phyloP scores from a whole-genome alignment of 2,797 vertebrate genomes.

The Meriones psammophilus region DNA sequence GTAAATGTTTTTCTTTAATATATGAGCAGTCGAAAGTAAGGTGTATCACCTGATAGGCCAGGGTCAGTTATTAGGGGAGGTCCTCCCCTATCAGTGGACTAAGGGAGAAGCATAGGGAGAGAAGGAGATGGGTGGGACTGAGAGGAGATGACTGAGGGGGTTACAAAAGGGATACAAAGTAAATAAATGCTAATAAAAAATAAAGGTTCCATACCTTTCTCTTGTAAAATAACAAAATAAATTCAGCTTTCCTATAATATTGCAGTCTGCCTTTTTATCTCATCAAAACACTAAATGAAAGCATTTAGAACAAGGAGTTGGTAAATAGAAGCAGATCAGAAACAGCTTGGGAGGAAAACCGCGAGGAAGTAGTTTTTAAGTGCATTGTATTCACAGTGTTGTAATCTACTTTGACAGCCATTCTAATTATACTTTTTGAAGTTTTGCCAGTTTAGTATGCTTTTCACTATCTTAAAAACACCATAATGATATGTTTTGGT shows the following conservation, averaged over 20 bases:
- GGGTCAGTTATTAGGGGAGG: too few species aligned
- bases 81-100: too few species aligned
- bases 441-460: not conserved
- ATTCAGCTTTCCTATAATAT: not conserved
- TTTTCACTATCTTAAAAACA: not conserved
- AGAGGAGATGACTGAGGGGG: too few species aligned
- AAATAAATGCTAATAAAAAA: too few species aligned
- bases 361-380: not conserved
- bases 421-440: slow-evolving; percentile 36
- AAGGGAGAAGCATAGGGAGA: too few species aligned
- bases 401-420: not conserved
- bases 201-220: not conserved
- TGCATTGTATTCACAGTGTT: not conserved
- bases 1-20: not conserved
- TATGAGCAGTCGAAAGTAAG: not conserved
- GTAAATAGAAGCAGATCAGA: not conserved
- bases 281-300: not conserved
- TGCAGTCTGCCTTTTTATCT: not conserved
- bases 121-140: too few species aligned
- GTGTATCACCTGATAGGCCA: too few species aligned
- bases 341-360: not conserved
- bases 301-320: not conserved
- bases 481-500: not conserved
- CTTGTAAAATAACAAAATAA: not conserved
- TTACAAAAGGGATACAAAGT: too few species aligned